Percentiles rank a stretch among this genome's conserved stretches.
Evolutionary conservation across 1,140 invertebrate species (phyloP).

Genomic region (Caenorhabditis inopinata): DNA sequence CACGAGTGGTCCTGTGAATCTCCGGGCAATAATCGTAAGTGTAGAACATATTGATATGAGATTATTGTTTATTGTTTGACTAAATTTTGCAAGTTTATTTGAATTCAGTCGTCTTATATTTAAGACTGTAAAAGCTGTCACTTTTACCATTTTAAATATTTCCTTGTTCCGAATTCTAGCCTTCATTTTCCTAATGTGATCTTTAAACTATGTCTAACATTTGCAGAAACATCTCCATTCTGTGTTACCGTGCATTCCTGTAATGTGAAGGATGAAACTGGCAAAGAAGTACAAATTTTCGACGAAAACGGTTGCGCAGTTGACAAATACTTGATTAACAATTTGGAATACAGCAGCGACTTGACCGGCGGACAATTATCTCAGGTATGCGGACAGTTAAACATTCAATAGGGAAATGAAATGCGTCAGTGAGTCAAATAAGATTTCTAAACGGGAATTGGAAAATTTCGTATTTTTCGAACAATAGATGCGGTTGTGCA

Average conservation of each 20-base stretch:
- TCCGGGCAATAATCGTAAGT: not conserved
- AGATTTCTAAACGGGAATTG: not conserved
- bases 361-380: constrained; percentile 52
- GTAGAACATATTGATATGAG: too few relatives aligned
- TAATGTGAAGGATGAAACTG: constrained; percentile 48
- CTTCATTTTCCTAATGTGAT: too few relatives aligned
- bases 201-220: too few relatives aligned
- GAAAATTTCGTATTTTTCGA: too few relatives aligned
- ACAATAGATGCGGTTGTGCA: too few relatives aligned
- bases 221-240: constrained; percentile 36
- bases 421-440: too few relatives aligned
- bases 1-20: constrained; percentile 51
- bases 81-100: too few relatives aligned
- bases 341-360: constrained; percentile 52
- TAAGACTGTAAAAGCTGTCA: too few relatives aligned
- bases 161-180: too few relatives aligned
- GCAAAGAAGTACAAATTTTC: constrained; percentile 53
- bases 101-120: too few relatives aligned
- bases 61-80: too few relatives aligned
- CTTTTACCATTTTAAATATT: not conserved
- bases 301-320: constrained; percentile 54
- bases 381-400: constrained; percentile 18
- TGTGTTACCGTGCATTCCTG: constrained; percentile 53
- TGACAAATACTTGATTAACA: constrained; percentile 52
- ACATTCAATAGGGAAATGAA: not conserved